phyloP scores from a whole-genome alignment of 2,113 vertebrate species.

The Crotophaga sulcirostris region DNA sequence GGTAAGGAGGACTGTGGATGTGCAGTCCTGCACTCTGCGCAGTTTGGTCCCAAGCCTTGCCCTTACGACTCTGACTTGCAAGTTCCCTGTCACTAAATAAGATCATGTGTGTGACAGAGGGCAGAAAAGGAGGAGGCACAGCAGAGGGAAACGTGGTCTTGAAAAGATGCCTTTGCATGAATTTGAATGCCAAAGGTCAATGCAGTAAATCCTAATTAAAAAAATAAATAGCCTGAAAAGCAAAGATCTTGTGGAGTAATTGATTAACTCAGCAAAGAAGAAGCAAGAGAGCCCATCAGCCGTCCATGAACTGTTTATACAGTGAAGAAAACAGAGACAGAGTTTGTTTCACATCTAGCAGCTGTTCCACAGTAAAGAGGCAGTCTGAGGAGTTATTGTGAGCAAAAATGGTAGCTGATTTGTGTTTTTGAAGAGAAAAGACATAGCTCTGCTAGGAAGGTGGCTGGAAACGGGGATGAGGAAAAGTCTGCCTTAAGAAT shows the following conservation, averaged over 20 bases:
- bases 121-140: not conserved
- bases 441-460: not conserved
- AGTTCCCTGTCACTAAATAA: not conserved
- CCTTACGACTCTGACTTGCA: not conserved
- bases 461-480: not conserved
- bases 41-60: not conserved
- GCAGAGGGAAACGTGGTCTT: not conserved
- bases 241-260: not conserved
- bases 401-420: not conserved
- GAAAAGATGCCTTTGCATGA: not conserved
- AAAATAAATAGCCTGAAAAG: not conserved
- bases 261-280: fast-evolving
- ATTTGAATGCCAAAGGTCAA: not conserved
- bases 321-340: not conserved
- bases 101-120: not conserved
- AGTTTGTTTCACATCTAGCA: not conserved
- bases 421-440: not conserved
- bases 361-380: not conserved
- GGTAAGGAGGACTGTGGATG: not conserved
- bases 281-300: not conserved
- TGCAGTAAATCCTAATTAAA: not conserved
- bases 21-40: not conserved
- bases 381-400: not conserved
- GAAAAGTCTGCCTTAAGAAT: not conserved
- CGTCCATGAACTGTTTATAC: not conserved